phyloP scores from a whole-genome alignment of 1,140 invertebrate genomes.

The Pseudachorutes palmiensis region DNA sequence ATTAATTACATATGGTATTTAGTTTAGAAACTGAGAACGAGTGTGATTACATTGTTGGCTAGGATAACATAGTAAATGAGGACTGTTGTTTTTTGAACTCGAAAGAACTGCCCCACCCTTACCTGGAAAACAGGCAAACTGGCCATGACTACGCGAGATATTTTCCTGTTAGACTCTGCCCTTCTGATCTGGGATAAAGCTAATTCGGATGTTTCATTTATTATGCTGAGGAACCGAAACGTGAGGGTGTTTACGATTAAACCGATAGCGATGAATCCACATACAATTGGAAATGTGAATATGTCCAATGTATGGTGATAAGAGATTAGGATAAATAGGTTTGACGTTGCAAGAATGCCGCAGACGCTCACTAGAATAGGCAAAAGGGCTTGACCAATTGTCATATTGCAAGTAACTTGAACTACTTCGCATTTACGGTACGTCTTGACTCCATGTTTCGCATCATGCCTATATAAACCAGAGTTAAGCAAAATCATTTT shows the following conservation, averaged over 20 bases:
- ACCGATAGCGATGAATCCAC: not conserved
- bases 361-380: not conserved
- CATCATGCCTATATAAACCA: not conserved
- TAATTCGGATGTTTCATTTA: not conserved
- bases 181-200: not conserved
- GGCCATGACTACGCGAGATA: not conserved
- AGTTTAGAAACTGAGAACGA: not conserved
- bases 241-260: not conserved
- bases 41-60: not conserved
- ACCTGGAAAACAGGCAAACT: not conserved
- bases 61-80: not conserved
- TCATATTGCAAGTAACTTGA: not conserved
- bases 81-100: not conserved
- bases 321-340: not conserved
- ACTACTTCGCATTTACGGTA: not conserved
- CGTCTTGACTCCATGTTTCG: not conserved
- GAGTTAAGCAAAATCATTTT: too few relatives aligned
- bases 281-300: not conserved
- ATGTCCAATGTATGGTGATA: not conserved
- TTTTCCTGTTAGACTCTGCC: not conserved
- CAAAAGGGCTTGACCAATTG: not conserved
- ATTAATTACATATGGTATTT: too few relatives aligned
- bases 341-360: not conserved
- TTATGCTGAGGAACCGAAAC: not conserved
- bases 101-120: not conserved